Evolutionary conservation across 2,113 vertebrate species (phyloP).

Genomic region (Sander vitreus): DNA sequence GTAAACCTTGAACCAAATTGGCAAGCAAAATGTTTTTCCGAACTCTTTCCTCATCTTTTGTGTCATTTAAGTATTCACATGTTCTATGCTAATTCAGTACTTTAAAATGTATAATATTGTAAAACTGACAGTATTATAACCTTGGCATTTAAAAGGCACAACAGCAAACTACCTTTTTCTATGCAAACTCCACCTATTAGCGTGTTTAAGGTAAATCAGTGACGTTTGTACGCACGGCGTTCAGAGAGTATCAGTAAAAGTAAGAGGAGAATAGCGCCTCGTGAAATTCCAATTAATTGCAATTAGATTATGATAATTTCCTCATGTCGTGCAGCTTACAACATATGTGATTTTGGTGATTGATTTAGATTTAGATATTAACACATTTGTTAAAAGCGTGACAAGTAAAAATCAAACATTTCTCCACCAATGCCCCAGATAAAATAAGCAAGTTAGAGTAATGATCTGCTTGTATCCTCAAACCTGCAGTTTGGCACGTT

Average conservation of each 20-base stretch:
- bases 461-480: background rate
- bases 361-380: background rate
- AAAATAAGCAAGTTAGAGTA: background rate
- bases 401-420: background rate
- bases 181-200: background rate
- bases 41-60: background rate
- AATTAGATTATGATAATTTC: too few species aligned
- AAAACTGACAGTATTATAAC: background rate
- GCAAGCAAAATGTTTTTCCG: background rate
- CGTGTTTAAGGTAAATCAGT: conserved; percentile 48
- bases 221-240: background rate
- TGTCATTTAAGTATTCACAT: fast-evolving
- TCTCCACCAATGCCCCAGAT: background rate
- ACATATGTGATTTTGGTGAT: background rate
- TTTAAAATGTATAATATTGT: background rate
- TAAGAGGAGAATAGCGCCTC: background rate
- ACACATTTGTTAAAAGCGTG: background rate
- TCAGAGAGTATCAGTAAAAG: conserved; percentile 58
- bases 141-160: background rate
- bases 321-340: background rate
- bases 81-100: fast-evolving
- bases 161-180: too few species aligned
- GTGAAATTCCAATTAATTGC: background rate
- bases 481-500: background rate
- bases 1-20: conserved; percentile 27